Percentiles rank a stretch among this genome's conserved stretches.
Conservation (phyloP, 2,797 vertebrate genomes). For the Myotis findleyi region DNA sequence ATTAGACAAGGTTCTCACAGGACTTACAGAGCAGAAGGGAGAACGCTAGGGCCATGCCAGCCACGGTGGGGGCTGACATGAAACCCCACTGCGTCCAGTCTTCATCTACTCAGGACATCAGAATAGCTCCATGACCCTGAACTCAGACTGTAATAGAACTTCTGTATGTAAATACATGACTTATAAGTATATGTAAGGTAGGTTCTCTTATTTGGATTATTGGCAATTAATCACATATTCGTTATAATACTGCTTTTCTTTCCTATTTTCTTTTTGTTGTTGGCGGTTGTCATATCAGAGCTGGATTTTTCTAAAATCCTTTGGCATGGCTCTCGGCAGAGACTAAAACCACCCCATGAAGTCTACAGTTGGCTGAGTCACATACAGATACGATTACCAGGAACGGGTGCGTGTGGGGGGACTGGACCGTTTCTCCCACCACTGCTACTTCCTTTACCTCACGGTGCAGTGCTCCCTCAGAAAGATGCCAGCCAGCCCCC, state of each 20-base stretch:
- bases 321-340: not conserved
- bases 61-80: fast-evolving
- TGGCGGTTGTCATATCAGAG: not conserved
- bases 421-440: not conserved
- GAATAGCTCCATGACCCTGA: not conserved
- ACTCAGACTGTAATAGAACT: not conserved
- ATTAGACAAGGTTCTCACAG: not conserved
- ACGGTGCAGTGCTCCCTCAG: not conserved
- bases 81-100: not conserved
- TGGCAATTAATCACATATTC: not conserved
- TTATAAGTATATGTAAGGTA: not conserved
- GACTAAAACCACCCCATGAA: not conserved
- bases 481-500: not conserved
- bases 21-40: not conserved
- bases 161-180: fast-evolving
- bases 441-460: not conserved
- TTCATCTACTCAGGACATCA: not conserved
- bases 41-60: not conserved
- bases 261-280: not conserved
- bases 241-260: not conserved
- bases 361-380: not conserved
- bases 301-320: not conserved
- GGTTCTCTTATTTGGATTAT: not conserved
- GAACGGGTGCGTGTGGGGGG: not conserved
- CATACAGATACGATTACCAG: not conserved